phyloP scores from a whole-genome alignment of 2,113 vertebrate species.

The Meles meles region DNA sequence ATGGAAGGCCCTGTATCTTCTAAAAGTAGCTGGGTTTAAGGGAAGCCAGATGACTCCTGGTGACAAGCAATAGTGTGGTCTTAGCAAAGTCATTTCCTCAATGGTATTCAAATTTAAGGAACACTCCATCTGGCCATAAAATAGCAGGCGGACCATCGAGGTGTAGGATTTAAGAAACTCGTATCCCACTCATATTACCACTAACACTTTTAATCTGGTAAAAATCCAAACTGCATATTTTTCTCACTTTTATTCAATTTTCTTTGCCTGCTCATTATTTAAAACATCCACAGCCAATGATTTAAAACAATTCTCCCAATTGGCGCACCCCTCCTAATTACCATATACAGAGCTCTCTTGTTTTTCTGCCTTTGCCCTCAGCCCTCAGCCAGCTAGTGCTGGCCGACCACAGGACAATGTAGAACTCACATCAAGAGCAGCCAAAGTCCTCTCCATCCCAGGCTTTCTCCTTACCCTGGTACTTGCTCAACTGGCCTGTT shows the following conservation, averaged over 20 bases:
- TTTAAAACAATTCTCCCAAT: not conserved
- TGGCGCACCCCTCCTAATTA: not conserved
- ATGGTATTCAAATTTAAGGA: not conserved
- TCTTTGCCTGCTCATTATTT: not conserved
- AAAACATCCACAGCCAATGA: not conserved
- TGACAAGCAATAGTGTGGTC: not conserved
- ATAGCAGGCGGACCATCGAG: not conserved
- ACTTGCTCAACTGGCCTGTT: not conserved
- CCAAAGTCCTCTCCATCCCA: not conserved
- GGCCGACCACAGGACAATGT: not conserved
- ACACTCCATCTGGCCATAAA: not conserved
- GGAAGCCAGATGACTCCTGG: not conserved
- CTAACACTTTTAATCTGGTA: not conserved
- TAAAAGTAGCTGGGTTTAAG: not conserved
- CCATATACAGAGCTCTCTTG: not conserved
- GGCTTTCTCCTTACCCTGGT: not conserved
- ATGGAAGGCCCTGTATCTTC: not conserved
- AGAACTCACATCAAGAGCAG: not conserved
- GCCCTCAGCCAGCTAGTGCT: not conserved
- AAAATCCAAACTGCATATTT: not conserved
- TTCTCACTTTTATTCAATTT: not conserved
- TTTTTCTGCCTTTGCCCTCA: not conserved
- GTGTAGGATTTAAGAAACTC: not conserved
- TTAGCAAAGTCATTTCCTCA: not conserved
- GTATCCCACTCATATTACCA: not conserved